phyloP scores from a whole-genome alignment of 2,888 invertebrate species.

The Drosophila mayaguana region DNA sequence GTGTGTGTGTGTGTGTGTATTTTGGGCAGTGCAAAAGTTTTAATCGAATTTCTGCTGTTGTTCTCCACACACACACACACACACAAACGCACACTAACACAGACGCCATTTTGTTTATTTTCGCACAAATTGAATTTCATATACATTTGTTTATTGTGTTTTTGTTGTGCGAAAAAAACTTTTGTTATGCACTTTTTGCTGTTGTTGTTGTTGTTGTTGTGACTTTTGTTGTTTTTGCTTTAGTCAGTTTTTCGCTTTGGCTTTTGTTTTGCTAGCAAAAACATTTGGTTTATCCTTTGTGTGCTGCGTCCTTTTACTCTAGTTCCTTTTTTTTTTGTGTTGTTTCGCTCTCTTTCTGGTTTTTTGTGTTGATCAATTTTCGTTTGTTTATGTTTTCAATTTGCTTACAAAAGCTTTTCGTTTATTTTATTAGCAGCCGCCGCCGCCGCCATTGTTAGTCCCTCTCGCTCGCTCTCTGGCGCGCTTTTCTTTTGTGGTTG shows the following conservation, averaged over 20 bases:
- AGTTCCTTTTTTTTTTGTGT: background rate
- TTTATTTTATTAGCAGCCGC: slow-evolving; percentile 78
- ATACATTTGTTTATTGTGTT: slow-evolving; percentile 50
- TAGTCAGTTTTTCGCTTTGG: slow-evolving; percentile 46
- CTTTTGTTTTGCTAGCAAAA: slow-evolving; percentile 60
- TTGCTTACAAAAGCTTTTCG: slow-evolving; percentile 82
- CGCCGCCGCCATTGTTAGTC: slow-evolving; percentile 67
- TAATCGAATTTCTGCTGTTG: slow-evolving; percentile 74
- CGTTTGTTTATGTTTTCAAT: slow-evolving; percentile 82
- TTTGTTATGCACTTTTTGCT: slow-evolving; percentile 63
- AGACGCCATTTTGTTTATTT: slow-evolving; percentile 76
- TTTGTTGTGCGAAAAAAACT: slow-evolving; percentile 38
- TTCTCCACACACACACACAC: slow-evolving; percentile 28
- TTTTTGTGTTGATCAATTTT: slow-evolving; percentile 69
- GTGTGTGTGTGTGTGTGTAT: slow-evolving; percentile 23
- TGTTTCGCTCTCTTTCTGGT: slow-evolving; percentile 33
- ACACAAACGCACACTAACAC: slow-evolving; percentile 15
- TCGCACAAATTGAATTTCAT: slow-evolving; percentile 70
- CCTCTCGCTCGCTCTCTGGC: slow-evolving; percentile 9
- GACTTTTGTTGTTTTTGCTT: slow-evolving; percentile 44
- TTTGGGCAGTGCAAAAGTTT: slow-evolving; percentile 69
- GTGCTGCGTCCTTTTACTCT: slow-evolving; percentile 12
- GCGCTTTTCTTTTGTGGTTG: slow-evolving; percentile 54
- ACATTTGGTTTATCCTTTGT: slow-evolving; percentile 69
- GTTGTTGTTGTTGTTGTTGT: background rate